A percentile compares a stretch with the other conserved stretches of the same genome.
phyloP scores from a whole-genome alignment of 2,888 invertebrate genomes.

The Orgyia antiqua region DNA sequence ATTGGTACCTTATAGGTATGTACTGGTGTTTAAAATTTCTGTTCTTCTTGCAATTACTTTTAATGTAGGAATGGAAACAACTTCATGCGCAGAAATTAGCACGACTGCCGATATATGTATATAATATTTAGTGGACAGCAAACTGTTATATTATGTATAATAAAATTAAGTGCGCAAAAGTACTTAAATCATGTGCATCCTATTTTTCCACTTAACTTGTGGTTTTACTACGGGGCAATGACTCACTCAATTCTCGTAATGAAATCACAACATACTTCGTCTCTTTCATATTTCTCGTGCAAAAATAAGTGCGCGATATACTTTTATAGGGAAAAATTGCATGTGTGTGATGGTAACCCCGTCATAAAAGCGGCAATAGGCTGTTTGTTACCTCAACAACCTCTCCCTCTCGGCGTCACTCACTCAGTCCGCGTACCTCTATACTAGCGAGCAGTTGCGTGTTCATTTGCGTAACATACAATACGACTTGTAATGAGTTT shows the following conservation, averaged over 20 bases:
- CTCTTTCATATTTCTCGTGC: conserved; percentile 9
- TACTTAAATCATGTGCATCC: conserved; percentile 7
- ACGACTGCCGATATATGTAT: too few relatives aligned
- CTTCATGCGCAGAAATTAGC: too few relatives aligned
- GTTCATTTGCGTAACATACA: conserved; percentile 4
- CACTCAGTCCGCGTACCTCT: conserved; percentile 26
- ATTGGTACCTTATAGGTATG: too few relatives aligned
- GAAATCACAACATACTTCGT: conserved; percentile 22
- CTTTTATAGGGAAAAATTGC: conserved; percentile 14
- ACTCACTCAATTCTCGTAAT: conserved; percentile 26
- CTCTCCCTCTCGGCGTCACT: not conserved
- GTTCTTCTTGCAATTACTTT: too few relatives aligned
- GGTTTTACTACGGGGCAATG: conserved; percentile 28
- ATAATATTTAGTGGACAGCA: too few relatives aligned
- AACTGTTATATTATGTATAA: too few relatives aligned
- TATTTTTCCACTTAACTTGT: conserved; percentile 10
- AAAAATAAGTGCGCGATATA: conserved; percentile 10
- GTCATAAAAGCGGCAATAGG: conserved; percentile 17
- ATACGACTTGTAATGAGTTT: conserved; percentile 20
- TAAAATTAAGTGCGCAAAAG: not conserved
- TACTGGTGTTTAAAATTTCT: too few relatives aligned
- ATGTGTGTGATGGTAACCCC: conserved; percentile 20
- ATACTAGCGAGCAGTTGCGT: conserved; percentile 11
- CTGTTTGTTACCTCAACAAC: conserved; percentile 4
- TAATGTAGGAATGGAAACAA: too few relatives aligned